Conservation (phyloP, 1,140 invertebrate species). For the Heliconius melpomene region DNA sequence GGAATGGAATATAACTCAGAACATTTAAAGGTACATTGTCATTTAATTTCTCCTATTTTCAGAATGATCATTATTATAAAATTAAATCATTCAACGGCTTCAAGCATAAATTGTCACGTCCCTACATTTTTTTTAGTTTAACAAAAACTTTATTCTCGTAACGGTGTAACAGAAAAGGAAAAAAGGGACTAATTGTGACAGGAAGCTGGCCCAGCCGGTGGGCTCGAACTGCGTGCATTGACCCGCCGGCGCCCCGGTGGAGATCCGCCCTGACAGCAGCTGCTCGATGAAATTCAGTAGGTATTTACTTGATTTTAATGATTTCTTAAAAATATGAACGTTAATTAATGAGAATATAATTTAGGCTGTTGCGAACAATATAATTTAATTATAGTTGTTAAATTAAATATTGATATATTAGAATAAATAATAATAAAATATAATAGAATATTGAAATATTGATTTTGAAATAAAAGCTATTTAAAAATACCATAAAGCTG, state of each 20-base stretch:
- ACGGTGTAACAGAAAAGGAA: conserved; percentile 61
- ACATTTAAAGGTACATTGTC: too few species aligned
- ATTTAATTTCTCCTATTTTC: too few species aligned
- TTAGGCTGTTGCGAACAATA: not conserved
- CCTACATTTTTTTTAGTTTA: conserved; percentile 11
- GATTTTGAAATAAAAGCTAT: too few species aligned
- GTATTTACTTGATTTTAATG: not conserved
- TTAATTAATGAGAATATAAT: not conserved
- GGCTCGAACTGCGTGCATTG: conserved; percentile 61
- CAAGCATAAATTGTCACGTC: not conserved
- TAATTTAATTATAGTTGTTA: not conserved
- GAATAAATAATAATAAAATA: too few species aligned
- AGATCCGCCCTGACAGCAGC: conserved; percentile 54
- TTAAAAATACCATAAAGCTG: too few species aligned
- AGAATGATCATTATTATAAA: too few species aligned
- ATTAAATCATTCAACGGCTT: too few species aligned
- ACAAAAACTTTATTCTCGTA: conserved; percentile 51
- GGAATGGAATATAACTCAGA: too few species aligned
- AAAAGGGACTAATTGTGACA: conserved; percentile 71
- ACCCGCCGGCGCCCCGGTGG: conserved; percentile 52
- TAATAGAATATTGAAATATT: too few species aligned
- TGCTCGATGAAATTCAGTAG: conserved; percentile 24
- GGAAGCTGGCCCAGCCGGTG: conserved; percentile 68
- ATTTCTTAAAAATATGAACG: not conserved
- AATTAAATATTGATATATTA: too few species aligned